Conservation (phyloP, 2,888 invertebrate species). For the Ametastegia equiseti region DNA sequence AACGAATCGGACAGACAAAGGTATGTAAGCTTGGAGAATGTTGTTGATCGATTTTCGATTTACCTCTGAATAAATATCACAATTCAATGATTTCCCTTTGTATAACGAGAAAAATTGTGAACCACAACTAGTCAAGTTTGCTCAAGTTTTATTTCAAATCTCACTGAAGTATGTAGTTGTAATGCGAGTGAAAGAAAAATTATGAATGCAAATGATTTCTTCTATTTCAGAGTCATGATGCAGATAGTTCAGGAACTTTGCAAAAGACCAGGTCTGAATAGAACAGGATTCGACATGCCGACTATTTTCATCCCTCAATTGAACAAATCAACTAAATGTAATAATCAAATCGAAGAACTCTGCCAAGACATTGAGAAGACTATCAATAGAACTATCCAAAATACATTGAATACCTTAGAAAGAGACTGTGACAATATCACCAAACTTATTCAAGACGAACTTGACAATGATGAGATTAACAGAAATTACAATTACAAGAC, state of each 20-base stretch:
- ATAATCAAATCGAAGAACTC: constrained; percentile 79
- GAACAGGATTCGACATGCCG: constrained; percentile 79
- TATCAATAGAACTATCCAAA: constrained; percentile 79
- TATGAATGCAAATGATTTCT: not conserved
- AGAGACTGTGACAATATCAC: constrained; percentile 77
- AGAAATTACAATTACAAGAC: constrained; percentile 12
- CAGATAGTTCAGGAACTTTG: constrained; percentile 80
- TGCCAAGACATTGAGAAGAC: constrained; percentile 78
- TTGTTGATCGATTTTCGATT: not conserved
- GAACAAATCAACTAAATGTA: constrained; percentile 76
- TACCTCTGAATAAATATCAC: not conserved
- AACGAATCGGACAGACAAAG: constrained; percentile 79
- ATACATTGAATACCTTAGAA: constrained; percentile 78
- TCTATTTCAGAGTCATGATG: constrained; percentile 77
- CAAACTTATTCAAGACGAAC: constrained; percentile 57
- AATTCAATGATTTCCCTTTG: not conserved
- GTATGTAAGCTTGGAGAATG: constrained; percentile 62
- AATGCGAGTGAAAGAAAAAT: not conserved
- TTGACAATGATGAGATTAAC: constrained; percentile 1
- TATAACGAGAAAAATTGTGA: not conserved
- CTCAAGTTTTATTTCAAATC: not conserved
- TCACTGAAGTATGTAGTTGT: not conserved
- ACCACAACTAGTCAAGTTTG: no score
- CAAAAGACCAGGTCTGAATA: constrained; percentile 78
- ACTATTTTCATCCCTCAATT: constrained; percentile 78